These are phyloP conservation scores for Morbakka virulenta DNA, from an alignment of 30 jellyfish, hydroid and myxozoan genomes.

Conservation along the genomic window DNA sequence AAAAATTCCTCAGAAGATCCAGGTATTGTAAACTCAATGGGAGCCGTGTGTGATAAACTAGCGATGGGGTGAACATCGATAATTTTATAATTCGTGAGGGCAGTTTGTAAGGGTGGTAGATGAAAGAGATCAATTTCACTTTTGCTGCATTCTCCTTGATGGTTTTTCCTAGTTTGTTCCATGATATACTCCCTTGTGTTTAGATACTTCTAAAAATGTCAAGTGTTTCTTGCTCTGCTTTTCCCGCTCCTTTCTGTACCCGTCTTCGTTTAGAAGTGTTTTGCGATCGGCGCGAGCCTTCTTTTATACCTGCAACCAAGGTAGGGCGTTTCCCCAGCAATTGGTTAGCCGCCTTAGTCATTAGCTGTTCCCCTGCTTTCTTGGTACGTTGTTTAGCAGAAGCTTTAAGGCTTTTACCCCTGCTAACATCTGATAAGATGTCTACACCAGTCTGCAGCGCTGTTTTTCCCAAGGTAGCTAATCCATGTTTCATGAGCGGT, in stretches of 20 bases:
- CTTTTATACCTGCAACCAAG: no score
- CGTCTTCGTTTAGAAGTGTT: background rate
- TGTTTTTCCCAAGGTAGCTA: constrained; percentile 13
- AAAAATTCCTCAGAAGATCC: background rate
- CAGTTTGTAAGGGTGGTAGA: background rate
- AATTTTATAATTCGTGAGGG: background rate
- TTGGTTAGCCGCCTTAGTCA: no score
- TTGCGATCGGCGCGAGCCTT: no score
- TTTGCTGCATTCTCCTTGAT: background rate
- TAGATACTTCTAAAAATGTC: background rate
- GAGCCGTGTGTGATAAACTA: background rate
- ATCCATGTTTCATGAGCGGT: constrained; percentile 9
- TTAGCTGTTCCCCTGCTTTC: no score
- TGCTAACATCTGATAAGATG: background rate
- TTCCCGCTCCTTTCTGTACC: background rate
- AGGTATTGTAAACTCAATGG: background rate
- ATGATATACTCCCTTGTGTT: background rate
- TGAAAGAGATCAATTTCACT: background rate
- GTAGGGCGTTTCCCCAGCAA: no score
- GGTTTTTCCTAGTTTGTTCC: background rate
- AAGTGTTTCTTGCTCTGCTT: background rate
- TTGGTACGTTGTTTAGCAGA: background rate
- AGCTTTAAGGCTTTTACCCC: background rate
- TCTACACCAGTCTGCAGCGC: constrained; percentile 14
- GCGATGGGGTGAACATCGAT: background rate